Evolutionary conservation across 2,113 vertebrate genomes (phyloP), one percentile per base, ranked within the genome.

Genomic region (Vulpes ferrilata): DNA sequence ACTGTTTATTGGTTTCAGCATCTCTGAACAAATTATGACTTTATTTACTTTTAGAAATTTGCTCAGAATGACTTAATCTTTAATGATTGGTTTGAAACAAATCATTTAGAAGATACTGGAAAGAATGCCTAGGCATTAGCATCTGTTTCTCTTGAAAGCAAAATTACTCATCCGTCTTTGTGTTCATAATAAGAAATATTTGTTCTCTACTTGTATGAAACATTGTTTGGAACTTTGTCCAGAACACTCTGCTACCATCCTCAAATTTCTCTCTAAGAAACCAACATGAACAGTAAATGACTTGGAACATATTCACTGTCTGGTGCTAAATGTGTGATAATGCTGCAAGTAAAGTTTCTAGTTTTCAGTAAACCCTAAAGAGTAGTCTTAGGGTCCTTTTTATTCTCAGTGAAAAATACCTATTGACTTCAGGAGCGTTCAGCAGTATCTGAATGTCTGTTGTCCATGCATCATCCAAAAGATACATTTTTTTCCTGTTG

Each of bases 181-280:
- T 97, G 73, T 96, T 95, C 92, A 65, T 93, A 95, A 93, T 96
- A 90, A 97, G 88, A 98, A 97, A 90, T 96, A 64, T 98, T 97
- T 98, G 97, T 98, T 97, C 92, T 96, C 93, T 95, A 90, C 74
- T 96, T 97, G 94, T 83, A 25, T 93, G 82, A 98, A 96, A 96
- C 82, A 96, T 82, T 93, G 38, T 96, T 97, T 97, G 96, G 95
- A 98, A 90, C 85, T 93, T 95, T 94, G 97, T 93, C 96, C 88
- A 94, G 97, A 98, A 97, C 95, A 94, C 90, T 98, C 94, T 98
- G 97, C 96, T 95, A 91, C 97, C 90, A 88, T 98, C 94, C 93
- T 97, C 82, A 89, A 51, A 89, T 97, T 97, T 98, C 88, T 96
- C 78, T 98, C 96, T 96, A 96, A 97, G 84, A 97, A 97, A 97